phyloP scores from a whole-genome alignment of 2,888 invertebrate species.

The Tholera decimalis region DNA sequence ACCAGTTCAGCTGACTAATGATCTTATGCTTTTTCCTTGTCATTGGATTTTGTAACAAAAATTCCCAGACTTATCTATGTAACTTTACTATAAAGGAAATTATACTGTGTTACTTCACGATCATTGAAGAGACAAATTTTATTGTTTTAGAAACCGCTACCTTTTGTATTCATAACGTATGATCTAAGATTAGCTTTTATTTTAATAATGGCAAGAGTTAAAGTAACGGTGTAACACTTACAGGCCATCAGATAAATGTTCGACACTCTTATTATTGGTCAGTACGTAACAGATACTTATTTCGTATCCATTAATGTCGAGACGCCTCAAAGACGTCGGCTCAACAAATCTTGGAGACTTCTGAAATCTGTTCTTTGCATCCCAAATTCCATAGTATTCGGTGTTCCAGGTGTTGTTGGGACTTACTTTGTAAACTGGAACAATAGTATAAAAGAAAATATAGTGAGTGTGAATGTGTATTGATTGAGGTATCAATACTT shows the following conservation, averaged over 20 bases:
- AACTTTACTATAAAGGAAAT: conserved; percentile 7
- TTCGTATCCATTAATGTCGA: conserved; percentile 83
- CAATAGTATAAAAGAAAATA: too few species aligned
- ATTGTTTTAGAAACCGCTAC: conserved; percentile 10
- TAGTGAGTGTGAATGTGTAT: too few species aligned
- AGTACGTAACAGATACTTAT: conserved; percentile 91
- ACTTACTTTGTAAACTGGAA: conserved; percentile 83
- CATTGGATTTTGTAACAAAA: conserved; percentile 18
- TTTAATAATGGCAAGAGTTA: conserved; percentile 4
- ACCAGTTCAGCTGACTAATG: conserved; percentile 18
- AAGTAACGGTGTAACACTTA: conserved; percentile 71
- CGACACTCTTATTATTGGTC: conserved; percentile 91
- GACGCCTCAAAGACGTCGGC: conserved; percentile 81
- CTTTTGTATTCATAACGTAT: conserved; percentile 13
- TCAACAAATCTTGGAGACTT: conserved; percentile 64
- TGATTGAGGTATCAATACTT: too few species aligned
- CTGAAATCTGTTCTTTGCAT: conserved; percentile 68
- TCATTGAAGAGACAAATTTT: background rate
- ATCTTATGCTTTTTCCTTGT: conserved; percentile 18
- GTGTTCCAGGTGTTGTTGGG: conserved; percentile 71
- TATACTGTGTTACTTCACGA: conserved; percentile 11
- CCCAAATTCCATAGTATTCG: conserved; percentile 81
- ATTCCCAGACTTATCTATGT: conserved; percentile 9
- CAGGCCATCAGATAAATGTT: conserved; percentile 92
- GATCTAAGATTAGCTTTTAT: conserved; percentile 11